Conservation (phyloP, 2,113 vertebrate genomes). For the Petromus typicus region DNA sequence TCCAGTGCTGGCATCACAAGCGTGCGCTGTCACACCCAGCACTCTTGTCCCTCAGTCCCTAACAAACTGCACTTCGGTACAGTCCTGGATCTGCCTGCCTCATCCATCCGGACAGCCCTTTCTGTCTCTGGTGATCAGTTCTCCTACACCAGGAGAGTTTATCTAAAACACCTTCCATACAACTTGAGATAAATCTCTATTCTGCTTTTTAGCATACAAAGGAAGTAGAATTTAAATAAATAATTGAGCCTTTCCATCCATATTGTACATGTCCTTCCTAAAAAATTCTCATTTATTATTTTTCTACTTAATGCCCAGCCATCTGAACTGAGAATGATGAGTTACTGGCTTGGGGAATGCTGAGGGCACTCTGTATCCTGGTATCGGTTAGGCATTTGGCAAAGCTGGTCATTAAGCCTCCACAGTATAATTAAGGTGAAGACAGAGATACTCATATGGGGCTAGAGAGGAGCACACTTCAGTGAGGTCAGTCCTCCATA, state of each 20-base stretch:
- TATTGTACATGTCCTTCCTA: not conserved
- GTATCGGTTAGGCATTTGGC: not conserved
- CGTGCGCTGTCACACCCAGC: not conserved
- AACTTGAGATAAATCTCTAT: not conserved
- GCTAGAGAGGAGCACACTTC: not conserved
- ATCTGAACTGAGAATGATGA: not conserved
- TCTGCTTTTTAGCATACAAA: not conserved
- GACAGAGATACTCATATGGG: not conserved
- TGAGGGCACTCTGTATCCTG: not conserved
- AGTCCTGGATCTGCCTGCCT: not conserved
- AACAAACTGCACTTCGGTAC: no score
- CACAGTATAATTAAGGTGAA: not conserved
- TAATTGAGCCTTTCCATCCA: not conserved
- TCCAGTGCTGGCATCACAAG: not conserved
- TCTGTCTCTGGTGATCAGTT: not conserved
- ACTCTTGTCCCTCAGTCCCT: not conserved
- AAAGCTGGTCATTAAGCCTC: not conserved
- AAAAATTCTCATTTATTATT: not conserved
- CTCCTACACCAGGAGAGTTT: not conserved
- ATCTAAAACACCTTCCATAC: not conserved
- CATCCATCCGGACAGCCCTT: not conserved
- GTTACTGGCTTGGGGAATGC: not conserved
- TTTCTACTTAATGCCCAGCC: not conserved
- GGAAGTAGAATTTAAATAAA: slow-evolving; percentile 29
- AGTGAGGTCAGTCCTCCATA: not conserved